These are phyloP conservation scores for Ceraclea dissimilis DNA, from an alignment of 2,888 invertebrate genomes.

Conservation along the genomic window DNA sequence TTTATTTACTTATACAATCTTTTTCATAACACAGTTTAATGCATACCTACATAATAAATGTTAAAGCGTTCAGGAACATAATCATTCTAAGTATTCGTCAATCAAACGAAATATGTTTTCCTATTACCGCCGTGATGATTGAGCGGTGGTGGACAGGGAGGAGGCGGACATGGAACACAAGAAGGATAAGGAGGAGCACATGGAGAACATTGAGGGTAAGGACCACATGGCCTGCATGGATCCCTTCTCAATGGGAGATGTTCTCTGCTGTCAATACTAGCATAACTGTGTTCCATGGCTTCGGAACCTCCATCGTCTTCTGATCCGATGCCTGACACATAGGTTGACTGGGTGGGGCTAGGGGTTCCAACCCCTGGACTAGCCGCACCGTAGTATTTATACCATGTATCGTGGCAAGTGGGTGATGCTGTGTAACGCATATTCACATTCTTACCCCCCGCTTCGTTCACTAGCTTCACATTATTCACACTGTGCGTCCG, in stretches of 20 bases:
- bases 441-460: conserved; percentile 46
- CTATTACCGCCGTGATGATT: conserved; percentile 39
- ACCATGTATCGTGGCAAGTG: conserved; percentile 47
- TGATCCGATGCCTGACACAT: conserved; percentile 54
- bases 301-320: conserved; percentile 57
- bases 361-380: conserved; percentile 48
- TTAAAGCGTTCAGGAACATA: conserved; percentile 4
- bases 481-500: conserved; percentile 49
- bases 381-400: conserved; percentile 44
- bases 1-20: neutral
- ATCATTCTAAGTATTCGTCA: neutral
- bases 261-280: conserved; percentile 48
- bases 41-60: neutral
- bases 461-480: conserved; percentile 40
- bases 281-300: conserved; percentile 49
- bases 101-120: conserved; percentile 47
- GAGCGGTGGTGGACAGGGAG: conserved; percentile 24
- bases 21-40: neutral
- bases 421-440: conserved; percentile 48
- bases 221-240: conserved; percentile 30
- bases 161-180: conserved; percentile 29
- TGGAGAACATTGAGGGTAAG: conserved; percentile 25
- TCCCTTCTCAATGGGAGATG: conserved; percentile 37
- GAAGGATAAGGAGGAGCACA: conserved; percentile 5
- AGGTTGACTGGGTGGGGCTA: conserved; percentile 57